A percentile compares a stretch with the other conserved stretches of the same genome.
Evolutionary conservation across 2,888 invertebrate genomes (phyloP).

Genomic region (Melinopterus prodromus): DNA sequence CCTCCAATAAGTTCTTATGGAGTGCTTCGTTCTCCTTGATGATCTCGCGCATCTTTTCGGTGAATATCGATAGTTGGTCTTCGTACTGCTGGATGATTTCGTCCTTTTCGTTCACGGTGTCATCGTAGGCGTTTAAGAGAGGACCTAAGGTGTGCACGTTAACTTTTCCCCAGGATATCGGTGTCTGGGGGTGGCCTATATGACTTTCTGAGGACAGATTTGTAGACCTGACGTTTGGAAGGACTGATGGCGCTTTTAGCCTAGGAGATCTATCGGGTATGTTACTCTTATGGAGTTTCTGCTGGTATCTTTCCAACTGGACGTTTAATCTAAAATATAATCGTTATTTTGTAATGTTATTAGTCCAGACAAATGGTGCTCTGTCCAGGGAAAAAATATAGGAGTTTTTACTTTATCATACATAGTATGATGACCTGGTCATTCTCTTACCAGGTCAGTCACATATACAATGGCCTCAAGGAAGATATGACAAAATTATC

Average conservation of each 20-base stretch:
- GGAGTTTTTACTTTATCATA: too few relatives aligned
- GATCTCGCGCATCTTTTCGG: conserved; percentile 75
- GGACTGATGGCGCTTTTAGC: conserved; percentile 31
- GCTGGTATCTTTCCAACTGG: conserved; percentile 80
- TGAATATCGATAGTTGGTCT: conserved; percentile 74
- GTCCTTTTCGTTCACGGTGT: conserved; percentile 79
- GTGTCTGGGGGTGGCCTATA: conserved; percentile 58
- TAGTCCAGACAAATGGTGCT: too few relatives aligned
- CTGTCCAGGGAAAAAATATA: too few relatives aligned
- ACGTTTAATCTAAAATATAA: conserved; percentile 70
- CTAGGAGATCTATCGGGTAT: conserved; percentile 21
- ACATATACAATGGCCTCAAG: too few relatives aligned
- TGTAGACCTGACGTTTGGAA: conserved; percentile 35
- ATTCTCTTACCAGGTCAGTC: too few relatives aligned
- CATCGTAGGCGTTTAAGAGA: conserved; percentile 80
- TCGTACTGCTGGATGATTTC: conserved; percentile 75
- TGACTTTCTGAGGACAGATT: conserved; percentile 50
- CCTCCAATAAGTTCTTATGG: conserved; percentile 63
- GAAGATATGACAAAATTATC: too few relatives aligned
- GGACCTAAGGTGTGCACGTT: conserved; percentile 75
- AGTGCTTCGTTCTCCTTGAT: conserved; percentile 75
- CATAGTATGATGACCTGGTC: too few relatives aligned
- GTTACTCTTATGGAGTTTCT: conserved; percentile 65
- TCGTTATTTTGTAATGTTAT: not conserved
- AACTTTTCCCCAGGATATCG: conserved; percentile 65